These are phyloP conservation scores for Lepidothrix coronata DNA, from an alignment of 2,113 vertebrate species.

Conservation along the genomic window DNA sequence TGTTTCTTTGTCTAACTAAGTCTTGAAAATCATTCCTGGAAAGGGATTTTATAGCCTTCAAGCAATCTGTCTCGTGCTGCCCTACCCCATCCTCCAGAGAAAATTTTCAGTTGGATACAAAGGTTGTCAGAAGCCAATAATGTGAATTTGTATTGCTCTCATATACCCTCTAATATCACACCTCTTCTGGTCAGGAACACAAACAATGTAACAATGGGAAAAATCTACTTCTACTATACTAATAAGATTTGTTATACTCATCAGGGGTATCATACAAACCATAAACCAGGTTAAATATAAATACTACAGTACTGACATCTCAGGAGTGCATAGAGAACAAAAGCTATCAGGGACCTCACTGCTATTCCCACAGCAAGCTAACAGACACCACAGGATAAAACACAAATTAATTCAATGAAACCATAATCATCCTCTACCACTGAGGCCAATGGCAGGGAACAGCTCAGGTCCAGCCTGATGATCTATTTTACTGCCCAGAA, in stretches of 20 bases:
- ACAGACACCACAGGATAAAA: background rate
- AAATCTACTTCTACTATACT: background rate
- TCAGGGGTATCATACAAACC: background rate
- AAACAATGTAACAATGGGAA: background rate
- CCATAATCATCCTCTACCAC: fast-evolving
- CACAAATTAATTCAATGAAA: fast-evolving
- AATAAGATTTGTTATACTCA: background rate
- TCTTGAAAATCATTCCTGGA: background rate
- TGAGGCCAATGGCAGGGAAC: background rate
- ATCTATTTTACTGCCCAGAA: background rate
- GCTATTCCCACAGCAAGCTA: background rate
- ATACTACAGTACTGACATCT: background rate
- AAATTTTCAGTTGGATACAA: background rate
- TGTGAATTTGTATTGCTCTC: background rate
- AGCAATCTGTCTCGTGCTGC: background rate
- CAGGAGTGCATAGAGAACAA: background rate
- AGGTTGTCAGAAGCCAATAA: background rate
- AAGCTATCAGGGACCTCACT: background rate
- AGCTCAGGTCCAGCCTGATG: background rate
- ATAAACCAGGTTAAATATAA: background rate
- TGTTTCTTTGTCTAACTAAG: background rate
- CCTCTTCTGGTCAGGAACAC: background rate
- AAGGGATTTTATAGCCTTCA: background rate
- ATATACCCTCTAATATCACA: background rate
- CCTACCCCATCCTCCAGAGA: background rate